These are phyloP conservation scores for Hoplodrina blanda DNA, from an alignment of 2,888 invertebrate species.

Conservation along the genomic window DNA sequence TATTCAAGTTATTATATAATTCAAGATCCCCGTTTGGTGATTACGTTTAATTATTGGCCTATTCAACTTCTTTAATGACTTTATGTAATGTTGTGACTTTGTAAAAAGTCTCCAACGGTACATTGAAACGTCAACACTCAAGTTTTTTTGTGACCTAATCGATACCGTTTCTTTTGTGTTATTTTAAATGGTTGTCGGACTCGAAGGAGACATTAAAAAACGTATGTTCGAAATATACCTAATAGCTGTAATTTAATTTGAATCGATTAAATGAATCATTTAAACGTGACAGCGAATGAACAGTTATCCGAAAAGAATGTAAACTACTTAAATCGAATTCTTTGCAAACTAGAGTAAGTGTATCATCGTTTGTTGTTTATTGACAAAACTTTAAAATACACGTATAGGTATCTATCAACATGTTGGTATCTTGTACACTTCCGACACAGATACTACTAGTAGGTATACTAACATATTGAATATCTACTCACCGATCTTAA, in stretches of 20 bases:
- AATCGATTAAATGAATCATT: conserved; percentile 29
- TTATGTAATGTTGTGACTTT: conserved; percentile 64
- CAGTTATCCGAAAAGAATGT: conserved; percentile 21
- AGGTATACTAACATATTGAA: not conserved
- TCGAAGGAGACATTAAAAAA: conserved; percentile 25
- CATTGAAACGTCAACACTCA: conserved; percentile 24
- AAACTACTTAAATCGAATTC: conserved; percentile 18
- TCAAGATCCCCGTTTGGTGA: conserved; percentile 52
- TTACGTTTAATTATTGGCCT: conserved; percentile 64
- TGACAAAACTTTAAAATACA: not conserved
- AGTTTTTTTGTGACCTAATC: conserved; percentile 47
- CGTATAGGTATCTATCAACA: not conserved
- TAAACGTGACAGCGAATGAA: conserved; percentile 17
- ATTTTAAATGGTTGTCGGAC: conserved; percentile 31
- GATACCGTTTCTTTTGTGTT: conserved; percentile 30
- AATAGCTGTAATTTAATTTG: conserved; percentile 26
- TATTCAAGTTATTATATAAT: conserved; percentile 60
- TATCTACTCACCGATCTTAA: not conserved
- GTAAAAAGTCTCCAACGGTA: conserved; percentile 40
- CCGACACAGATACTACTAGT: too few relatives aligned
- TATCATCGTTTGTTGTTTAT: too few relatives aligned
- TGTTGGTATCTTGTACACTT: not conserved
- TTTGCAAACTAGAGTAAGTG: not conserved
- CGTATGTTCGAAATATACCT: conserved; percentile 26
- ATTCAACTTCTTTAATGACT: conserved; percentile 60